A percentile compares a stretch with the other conserved stretches of the same genome.
These are phyloP conservation scores for Eupithecia subfuscata DNA, from an alignment of 2,888 invertebrate genomes.

Conservation along the genomic window DNA sequence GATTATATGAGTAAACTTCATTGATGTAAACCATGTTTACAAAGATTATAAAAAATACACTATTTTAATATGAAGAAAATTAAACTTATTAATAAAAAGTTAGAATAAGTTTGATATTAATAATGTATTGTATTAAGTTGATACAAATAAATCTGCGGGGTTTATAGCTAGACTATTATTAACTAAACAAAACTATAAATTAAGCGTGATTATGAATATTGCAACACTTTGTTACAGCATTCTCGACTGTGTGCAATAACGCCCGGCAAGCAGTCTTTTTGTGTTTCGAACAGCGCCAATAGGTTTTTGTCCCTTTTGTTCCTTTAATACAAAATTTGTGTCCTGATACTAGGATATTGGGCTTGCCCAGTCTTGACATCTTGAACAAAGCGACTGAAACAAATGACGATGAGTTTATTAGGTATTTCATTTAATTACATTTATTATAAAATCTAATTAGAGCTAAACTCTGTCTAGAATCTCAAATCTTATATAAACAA, in stretches of 20 bases:
- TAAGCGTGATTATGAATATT: slow-evolving; percentile 33
- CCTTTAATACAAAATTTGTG: slow-evolving; percentile 54
- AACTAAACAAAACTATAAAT: neutral
- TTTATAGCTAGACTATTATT: neutral
- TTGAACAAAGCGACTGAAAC: slow-evolving; percentile 45
- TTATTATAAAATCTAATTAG: neutral
- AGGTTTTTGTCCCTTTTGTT: slow-evolving; percentile 40
- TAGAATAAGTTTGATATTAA: neutral
- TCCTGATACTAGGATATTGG: slow-evolving; percentile 49
- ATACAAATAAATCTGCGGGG: neutral
- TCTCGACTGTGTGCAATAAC: slow-evolving; percentile 40
- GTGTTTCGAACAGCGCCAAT: slow-evolving; percentile 53
- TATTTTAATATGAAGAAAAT: neutral
- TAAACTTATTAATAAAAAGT: neutral
- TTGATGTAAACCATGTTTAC: neutral
- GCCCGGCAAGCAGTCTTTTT: slow-evolving; percentile 43
- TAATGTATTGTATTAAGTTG: neutral
- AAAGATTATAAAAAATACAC: neutral
- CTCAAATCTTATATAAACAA: neutral
- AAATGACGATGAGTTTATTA: neutral
- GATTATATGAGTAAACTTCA: neutral
- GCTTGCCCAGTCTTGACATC: slow-evolving; percentile 48
- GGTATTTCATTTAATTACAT: neutral
- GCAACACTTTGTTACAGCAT: slow-evolving; percentile 29
- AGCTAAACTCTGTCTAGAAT: neutral